Evolutionary conservation across 1,140 invertebrate species (phyloP).

Genomic region (Microplitis demolitor): DNA sequence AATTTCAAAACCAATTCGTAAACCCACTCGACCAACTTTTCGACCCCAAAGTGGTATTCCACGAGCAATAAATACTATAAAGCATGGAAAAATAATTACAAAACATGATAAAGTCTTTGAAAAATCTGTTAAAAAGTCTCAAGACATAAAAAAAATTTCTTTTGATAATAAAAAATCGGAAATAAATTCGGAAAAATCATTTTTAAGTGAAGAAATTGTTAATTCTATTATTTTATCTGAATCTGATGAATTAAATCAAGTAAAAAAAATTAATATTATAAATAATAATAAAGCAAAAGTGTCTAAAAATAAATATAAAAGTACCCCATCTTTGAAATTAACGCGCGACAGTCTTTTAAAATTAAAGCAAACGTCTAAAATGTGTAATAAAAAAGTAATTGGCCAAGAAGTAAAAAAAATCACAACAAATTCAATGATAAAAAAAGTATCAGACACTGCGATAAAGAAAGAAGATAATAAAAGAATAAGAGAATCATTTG

Average conservation of each 20-base stretch:
- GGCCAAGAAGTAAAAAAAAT: slow-evolving; percentile 10
- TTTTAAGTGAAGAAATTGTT: neutral
- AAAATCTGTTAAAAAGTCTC: neutral
- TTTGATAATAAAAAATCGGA: neutral
- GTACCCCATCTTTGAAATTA: neutral
- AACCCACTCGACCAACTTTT: neutral
- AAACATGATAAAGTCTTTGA: neutral
- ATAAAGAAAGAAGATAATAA: neutral
- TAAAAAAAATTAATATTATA: neutral
- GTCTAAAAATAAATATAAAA: neutral
- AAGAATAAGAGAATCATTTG: neutral
- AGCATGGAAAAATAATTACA: neutral
- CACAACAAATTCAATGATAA: neutral
- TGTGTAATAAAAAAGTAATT: neutral
- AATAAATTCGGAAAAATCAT: neutral
- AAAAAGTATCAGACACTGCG: neutral
- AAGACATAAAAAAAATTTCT: neutral
- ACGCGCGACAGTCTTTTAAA: slow-evolving; percentile 9
- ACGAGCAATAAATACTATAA: neutral
- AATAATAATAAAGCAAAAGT: neutral
- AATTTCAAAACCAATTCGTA: too few relatives aligned
- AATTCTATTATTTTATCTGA: neutral
- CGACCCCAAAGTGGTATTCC: neutral
- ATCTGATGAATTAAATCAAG: neutral
- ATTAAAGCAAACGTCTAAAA: neutral